A percentile compares a stretch with the other conserved stretches of the same genome.
phyloP scores from a whole-genome alignment of 2,113 vertebrate species.

The Thymallus thymallus region DNA sequence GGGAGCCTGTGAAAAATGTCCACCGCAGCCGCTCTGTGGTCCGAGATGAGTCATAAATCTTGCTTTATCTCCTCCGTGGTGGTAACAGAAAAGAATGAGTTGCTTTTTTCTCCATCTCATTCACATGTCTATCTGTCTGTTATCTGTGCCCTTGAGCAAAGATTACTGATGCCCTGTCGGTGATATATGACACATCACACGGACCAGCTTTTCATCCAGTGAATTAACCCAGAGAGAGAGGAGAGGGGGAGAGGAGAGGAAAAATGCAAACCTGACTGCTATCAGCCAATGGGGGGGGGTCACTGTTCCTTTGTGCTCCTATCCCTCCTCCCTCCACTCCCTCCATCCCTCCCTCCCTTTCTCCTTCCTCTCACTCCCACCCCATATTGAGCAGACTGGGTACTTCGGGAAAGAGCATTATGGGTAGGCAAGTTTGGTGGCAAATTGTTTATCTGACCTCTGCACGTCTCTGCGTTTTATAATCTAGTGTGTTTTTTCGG shows the following conservation, averaged over 20 bases:
- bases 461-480: conserved; percentile 76
- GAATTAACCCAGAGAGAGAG: conserved; percentile 91
- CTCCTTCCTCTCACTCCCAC: conserved; percentile 39
- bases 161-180: conserved; percentile 99
- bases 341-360: conserved; percentile 37
- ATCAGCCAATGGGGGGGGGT: conserved; percentile 76
- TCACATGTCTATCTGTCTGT: conserved; percentile 99
- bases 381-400: conserved; percentile 58
- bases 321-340: conserved; percentile 59
- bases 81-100: conserved; percentile 99
- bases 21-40: conserved; percentile 94
- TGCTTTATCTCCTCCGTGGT: conserved; percentile 98
- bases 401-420: conserved; percentile 66
- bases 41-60: conserved; percentile 99
- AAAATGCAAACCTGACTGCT: conserved; percentile 88
- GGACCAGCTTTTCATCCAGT: conserved; percentile 98
- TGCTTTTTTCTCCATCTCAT: conserved; percentile 97
- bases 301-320: conserved; percentile 82
- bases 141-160: conserved; percentile 99
- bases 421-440: conserved; percentile 76
- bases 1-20: conserved; percentile 97
- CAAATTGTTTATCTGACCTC: conserved; percentile 84
- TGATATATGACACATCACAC: conserved; percentile 99
- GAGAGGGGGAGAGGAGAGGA: conserved; percentile 59
- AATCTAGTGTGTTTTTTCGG: conserved; percentile 71